Evolutionary conservation across 1,140 invertebrate species (phyloP).

Genomic region (Lordiphosa collinella): DNA sequence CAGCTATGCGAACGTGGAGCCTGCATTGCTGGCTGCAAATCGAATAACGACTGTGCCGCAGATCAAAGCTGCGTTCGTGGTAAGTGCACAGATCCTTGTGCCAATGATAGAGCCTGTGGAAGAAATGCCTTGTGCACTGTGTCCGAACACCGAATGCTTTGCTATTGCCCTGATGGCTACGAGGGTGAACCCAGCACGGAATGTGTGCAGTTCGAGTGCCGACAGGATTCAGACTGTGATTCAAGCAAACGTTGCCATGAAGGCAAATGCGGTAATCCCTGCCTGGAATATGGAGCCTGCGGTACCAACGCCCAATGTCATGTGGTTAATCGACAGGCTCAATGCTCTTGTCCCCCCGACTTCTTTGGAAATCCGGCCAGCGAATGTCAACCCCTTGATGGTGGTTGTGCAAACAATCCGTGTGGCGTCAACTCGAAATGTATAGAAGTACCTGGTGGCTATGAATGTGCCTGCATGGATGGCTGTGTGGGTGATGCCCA

Average conservation of each 20-base stretch:
- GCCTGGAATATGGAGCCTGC: constrained; percentile 87
- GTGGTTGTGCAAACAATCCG: constrained; percentile 88
- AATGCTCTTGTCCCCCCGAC: constrained; percentile 92
- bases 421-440: constrained; percentile 93
- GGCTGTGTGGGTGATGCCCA: constrained; percentile 91
- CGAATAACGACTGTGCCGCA: constrained; percentile 88
- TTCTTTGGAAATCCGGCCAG: constrained; percentile 90
- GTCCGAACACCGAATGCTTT: constrained; percentile 89
- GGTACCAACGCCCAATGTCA: constrained; percentile 92
- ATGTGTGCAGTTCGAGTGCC: constrained; percentile 89
- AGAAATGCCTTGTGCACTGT: constrained; percentile 88
- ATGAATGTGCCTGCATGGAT: constrained; percentile 88
- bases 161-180: constrained; percentile 91
- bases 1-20: constrained; percentile 83
- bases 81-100: constrained; percentile 89
- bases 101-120: constrained; percentile 84
- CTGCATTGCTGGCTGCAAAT: constrained; percentile 87
- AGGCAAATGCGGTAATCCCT: constrained; percentile 91
- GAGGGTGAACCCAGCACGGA: constrained; percentile 88
- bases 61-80: constrained; percentile 88
- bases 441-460: constrained; percentile 85
- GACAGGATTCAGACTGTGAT: constrained; percentile 88
- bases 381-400: constrained; percentile 85
- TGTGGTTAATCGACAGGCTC: constrained; percentile 86
- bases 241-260: constrained; percentile 87